phyloP scores from a whole-genome alignment of 2,888 invertebrate genomes.

The Agapostemon virescens region DNA sequence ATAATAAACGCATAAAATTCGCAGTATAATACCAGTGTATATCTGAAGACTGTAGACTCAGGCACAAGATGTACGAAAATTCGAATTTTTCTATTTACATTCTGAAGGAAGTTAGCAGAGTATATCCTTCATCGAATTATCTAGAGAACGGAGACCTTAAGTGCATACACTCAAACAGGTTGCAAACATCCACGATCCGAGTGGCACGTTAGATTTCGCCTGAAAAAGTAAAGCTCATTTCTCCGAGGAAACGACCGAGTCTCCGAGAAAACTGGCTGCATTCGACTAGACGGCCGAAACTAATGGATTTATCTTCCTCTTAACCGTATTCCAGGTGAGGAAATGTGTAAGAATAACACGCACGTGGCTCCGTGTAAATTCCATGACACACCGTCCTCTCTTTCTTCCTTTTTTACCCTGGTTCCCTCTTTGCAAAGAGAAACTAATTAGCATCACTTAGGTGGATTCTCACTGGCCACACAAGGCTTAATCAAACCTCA shows the following conservation, averaged over 20 bases:
- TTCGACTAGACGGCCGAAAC: background rate
- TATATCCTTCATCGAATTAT: too few relatives aligned
- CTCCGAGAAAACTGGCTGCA: background rate
- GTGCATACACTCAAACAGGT: background rate
- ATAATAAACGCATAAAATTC: too few relatives aligned
- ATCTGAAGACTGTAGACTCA: too few relatives aligned
- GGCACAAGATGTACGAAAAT: too few relatives aligned
- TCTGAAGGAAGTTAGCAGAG: too few relatives aligned
- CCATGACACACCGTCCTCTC: constrained; percentile 43
- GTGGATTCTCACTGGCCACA: constrained; percentile 39
- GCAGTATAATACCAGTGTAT: too few relatives aligned
- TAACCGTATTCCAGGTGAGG: constrained; percentile 32
- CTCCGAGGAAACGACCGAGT: background rate
- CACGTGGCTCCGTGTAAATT: constrained; percentile 53
- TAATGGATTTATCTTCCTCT: constrained; percentile 37
- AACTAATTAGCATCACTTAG: constrained; percentile 67
- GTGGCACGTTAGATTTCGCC: background rate
- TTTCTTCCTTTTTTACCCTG: constrained; percentile 14
- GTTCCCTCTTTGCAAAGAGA: constrained; percentile 32
- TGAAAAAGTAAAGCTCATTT: background rate
- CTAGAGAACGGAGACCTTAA: background rate
- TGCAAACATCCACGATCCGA: background rate
- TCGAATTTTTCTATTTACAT: too few relatives aligned
- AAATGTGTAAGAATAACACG: constrained; percentile 27
- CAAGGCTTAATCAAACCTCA: constrained; percentile 69